Evolutionary conservation across 30 jellyfish, hydroid and myxozoan species (phyloP), one percentile per base, ranked within the genome.

Genomic region (Cassiopea xamachana): DNA sequence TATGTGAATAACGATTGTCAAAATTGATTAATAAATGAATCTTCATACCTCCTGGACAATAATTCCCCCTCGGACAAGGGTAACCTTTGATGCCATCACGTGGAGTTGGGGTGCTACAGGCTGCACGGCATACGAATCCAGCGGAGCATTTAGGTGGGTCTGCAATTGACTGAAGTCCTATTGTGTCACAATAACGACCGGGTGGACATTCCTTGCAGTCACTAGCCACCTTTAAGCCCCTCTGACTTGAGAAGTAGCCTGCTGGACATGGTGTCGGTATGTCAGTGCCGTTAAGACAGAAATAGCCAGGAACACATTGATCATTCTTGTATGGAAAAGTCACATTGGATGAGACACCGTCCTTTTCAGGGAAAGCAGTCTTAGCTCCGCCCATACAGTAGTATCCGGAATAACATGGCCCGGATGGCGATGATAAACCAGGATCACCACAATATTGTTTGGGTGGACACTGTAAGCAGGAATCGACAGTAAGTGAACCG

Each of bases 181-280:
- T 83, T 17, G 93, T 89, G 81, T 87, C 94, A 85, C 99, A 96
- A 75, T 87, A 96, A 46, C 94, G 92, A 3, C 99, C 99, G 0
- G 99, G 98, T 75, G 98, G 98, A 71, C 99, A 96, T 72, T 91
- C 98, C 71, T 75, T 96, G 61, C 99, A 96, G 68, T 91, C 87
- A 1, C 82, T 1, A 69, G 96, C 82, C 0, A 75, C 47, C 51
- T 62, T 76, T 19, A 96, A 85, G 13, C 99, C 99, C 44, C 90
- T 84, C 46, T 80, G 89, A 68, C 79, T 86, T 12, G 99, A 96
- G 88, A 83, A 96, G 73, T 89, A 92, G 17, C 99, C 99, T 10
- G 90, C 92, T 1, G 97, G 97, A 75, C 99, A 96, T 1, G 99
- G 98, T 43, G 86, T 60, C 13, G 99, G 99, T 7, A 92, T 79